Conservation (phyloP, 2,888 invertebrate species). For the Protodeltote pygarga region DNA sequence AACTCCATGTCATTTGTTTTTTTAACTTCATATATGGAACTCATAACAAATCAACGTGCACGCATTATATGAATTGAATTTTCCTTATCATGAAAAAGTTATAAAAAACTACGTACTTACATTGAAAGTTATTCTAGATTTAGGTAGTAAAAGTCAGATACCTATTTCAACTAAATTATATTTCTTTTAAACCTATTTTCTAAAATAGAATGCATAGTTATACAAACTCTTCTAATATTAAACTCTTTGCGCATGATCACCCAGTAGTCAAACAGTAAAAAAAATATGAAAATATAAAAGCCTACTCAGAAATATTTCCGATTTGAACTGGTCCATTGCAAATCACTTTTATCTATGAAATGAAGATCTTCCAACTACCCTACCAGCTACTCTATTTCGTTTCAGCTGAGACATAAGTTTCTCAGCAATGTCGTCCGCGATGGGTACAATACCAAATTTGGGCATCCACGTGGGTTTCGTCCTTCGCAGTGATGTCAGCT, state of each 20-base stretch:
- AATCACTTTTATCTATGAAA: conserved; percentile 27
- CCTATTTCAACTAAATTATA: conserved; percentile 2
- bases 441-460: conserved; percentile 70
- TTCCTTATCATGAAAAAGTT: conserved; percentile 4
- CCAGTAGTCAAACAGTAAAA: too few relatives aligned
- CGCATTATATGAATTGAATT: not conserved
- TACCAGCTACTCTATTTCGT: too few relatives aligned
- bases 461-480: conserved; percentile 65
- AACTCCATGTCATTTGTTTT: conserved; percentile 4
- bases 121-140: conserved; percentile 2
- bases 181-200: too few relatives aligned
- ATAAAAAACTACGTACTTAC: conserved; percentile 1
- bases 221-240: too few relatives aligned
- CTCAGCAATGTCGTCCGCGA: conserved; percentile 66
- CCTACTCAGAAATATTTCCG: too few relatives aligned
- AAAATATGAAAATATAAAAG: too few relatives aligned
- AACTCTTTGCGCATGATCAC: too few relatives aligned
- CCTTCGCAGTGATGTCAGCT: conserved; percentile 56
- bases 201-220: too few relatives aligned
- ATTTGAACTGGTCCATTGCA: not conserved
- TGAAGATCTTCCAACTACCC: too few relatives aligned
- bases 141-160: not conserved
- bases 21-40: not conserved
- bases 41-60: not conserved
- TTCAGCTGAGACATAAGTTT: conserved; percentile 62